Conservation (phyloP, 2,797 vertebrate genomes). For the Vespertilio murinus region DNA sequence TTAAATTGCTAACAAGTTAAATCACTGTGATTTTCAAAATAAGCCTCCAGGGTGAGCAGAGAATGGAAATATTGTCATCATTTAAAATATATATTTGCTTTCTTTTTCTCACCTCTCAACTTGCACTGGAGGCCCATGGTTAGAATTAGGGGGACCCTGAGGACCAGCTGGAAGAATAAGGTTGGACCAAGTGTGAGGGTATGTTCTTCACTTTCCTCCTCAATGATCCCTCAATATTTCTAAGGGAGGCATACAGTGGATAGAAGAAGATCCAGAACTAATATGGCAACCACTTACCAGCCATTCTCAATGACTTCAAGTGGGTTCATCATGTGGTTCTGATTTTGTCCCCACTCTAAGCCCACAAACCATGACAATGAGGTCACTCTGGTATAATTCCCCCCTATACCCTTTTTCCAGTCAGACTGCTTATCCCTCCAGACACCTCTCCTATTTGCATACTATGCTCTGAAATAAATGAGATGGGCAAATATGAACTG, state of each 20-base stretch:
- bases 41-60: conserved; percentile 70
- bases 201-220: neutral
- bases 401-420: neutral
- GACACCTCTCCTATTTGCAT: conserved; percentile 12
- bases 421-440: neutral
- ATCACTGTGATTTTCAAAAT: conserved; percentile 76
- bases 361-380: neutral
- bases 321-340: neutral
- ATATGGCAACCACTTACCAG: neutral
- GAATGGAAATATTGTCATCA: conserved; percentile 57
- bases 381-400: neutral
- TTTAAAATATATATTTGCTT: conserved; percentile 44
- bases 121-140: neutral
- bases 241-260: neutral
- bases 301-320: neutral
- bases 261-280: conserved; percentile 1
- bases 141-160: neutral
- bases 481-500: neutral
- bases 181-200: neutral
- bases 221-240: neutral
- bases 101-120: conserved; percentile 6
- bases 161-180: neutral
- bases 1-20: conserved; percentile 75
- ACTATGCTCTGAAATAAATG: neutral
- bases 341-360: neutral